phyloP scores from a whole-genome alignment of 2,797 vertebrate species.

The Rhinichthys osculus region DNA sequence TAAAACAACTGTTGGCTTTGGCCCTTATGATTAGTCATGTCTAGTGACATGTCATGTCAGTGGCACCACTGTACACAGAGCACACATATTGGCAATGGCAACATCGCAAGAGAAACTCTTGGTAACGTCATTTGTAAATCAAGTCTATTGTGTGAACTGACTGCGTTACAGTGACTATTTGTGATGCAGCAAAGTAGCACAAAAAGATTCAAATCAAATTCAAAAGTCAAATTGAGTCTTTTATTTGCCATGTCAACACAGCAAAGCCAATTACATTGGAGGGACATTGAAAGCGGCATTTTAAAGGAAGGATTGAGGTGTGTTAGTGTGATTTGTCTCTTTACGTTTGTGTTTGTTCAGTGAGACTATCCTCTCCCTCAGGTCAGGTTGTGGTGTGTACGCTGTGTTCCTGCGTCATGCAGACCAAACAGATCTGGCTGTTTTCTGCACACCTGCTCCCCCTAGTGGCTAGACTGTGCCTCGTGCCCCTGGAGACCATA shows the following conservation, averaged over 20 bases:
- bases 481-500: constrained; percentile 95
- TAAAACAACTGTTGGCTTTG: not conserved
- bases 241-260: constrained; percentile 21
- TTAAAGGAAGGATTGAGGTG: not conserved
- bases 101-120: not conserved
- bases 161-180: not conserved
- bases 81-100: not conserved
- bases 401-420: constrained; percentile 97
- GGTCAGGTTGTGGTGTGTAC: constrained; percentile 98
- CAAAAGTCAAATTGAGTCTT: not conserved
- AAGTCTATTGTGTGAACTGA: not conserved
- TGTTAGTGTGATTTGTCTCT: not conserved
- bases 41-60: constrained; percentile 19
- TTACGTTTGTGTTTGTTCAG: constrained; percentile 8
- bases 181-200: not conserved
- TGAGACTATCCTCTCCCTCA: constrained; percentile 64
- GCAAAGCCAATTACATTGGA: not conserved
- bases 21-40: not conserved
- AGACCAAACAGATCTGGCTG: constrained; percentile 98
- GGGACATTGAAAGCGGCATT: not conserved
- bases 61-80: not conserved
- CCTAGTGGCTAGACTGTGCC: constrained; percentile 93
- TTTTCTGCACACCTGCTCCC: constrained; percentile 98
- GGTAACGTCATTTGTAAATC: not conserved
- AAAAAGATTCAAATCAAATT: not conserved